Conservation (phyloP, 2,888 invertebrate species). For the Drosophila paramelanica region DNA sequence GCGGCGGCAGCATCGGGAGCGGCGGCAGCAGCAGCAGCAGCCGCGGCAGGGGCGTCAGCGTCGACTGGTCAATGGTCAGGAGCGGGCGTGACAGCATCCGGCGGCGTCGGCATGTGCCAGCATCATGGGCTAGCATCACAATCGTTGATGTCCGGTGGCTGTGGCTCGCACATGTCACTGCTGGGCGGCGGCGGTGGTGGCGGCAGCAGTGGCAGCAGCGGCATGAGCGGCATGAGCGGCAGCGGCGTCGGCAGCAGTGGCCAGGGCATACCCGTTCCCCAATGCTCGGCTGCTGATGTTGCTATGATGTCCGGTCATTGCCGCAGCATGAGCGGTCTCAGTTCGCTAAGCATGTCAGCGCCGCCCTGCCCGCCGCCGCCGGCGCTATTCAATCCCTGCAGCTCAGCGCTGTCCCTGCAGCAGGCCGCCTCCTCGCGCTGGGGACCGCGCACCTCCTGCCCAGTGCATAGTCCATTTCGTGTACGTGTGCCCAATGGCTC, state of each 20-base stretch:
- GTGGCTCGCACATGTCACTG: conserved; percentile 81
- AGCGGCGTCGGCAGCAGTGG: conserved; percentile 77
- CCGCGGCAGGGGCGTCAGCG: conserved; percentile 30
- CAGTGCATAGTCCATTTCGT: conserved; percentile 85
- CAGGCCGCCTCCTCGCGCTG: conserved; percentile 84
- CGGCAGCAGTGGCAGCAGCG: conserved; percentile 78
- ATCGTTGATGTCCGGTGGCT: conserved; percentile 84
- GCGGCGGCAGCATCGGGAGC: conserved; percentile 53
- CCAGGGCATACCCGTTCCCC: conserved; percentile 51
- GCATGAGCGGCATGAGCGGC: conserved; percentile 78
- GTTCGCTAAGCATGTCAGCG: conserved; percentile 81
- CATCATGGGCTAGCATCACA: conserved; percentile 83
- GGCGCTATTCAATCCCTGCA: conserved; percentile 85
- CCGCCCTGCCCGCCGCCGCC: conserved; percentile 83
- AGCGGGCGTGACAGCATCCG: conserved; percentile 75
- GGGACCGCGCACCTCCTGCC: conserved; percentile 85
- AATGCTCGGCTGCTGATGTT: conserved; percentile 66
- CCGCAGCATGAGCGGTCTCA: conserved; percentile 83
- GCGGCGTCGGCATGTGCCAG: conserved; percentile 77
- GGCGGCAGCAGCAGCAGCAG: conserved; percentile 51
- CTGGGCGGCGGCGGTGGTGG: conserved; percentile 78
- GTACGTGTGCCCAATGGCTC: conserved; percentile 85
- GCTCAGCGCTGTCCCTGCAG: conserved; percentile 85
- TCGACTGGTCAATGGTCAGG: conserved; percentile 77
- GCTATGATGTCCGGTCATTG: conserved; percentile 71